Conservation (phyloP, 2,888 invertebrate genomes). For the Rhynchonema sp. region DNA sequence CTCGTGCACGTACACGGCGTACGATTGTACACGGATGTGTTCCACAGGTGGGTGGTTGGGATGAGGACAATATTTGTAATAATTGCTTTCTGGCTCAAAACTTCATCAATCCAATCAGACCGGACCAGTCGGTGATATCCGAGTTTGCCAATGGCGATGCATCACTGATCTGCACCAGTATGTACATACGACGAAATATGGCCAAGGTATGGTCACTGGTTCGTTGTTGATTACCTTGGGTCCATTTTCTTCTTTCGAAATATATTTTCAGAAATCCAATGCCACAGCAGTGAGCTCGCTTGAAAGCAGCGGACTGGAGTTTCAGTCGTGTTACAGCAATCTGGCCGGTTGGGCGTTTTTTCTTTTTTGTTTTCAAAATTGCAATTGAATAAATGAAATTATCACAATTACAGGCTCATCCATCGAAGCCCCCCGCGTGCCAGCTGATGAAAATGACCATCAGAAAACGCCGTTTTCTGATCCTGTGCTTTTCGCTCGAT, state of each 20-base stretch:
- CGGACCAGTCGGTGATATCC: neutral
- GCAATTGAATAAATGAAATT: too few relatives aligned
- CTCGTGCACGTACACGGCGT: constrained; percentile 27
- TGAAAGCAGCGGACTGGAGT: neutral
- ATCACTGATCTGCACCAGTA: neutral
- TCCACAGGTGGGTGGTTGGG: constrained; percentile 4
- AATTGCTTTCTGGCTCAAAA: neutral
- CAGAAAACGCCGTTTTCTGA: constrained; percentile 6
- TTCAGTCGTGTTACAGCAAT: neutral
- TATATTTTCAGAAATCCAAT: neutral
- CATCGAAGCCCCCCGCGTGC: neutral
- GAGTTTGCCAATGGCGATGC: neutral
- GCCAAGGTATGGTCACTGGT: neutral
- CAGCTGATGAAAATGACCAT: neutral
- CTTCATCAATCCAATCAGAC: too few relatives aligned
- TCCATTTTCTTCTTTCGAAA: neutral
- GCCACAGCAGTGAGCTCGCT: neutral
- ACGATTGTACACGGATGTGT: constrained; percentile 24
- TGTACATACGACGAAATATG: constrained; percentile 1
- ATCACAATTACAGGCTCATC: too few relatives aligned
- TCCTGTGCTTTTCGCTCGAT: constrained; percentile 15
- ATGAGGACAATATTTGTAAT: neutral
- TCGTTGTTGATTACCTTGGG: neutral
- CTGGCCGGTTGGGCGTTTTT: neutral
- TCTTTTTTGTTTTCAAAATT: neutral